Base-by-base conservation (phyloP, 1,140 invertebrate species). In the Cyphomyrmex costatus region DNA sequence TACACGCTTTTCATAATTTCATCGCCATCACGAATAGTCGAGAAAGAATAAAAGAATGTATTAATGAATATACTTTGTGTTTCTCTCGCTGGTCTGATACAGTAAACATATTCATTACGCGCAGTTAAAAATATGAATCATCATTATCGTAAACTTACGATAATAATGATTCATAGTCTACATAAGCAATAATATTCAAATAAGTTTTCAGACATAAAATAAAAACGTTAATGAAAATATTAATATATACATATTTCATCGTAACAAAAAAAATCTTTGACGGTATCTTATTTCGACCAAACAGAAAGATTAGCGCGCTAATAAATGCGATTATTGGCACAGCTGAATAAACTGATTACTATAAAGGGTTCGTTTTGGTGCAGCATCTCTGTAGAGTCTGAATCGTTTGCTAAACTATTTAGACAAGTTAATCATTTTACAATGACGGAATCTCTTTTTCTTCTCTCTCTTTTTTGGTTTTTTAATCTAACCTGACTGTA, bases 351-450 rank as follows among this genome's bases (percentile, higher is more conserved):
- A 91, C 70, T 79, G 63, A 76, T 86, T n/a, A 46, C 21, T 60
- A 51, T 36, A 46, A 66, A 65, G 49, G 73, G 14, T 84, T 51
- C 19, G 80, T 70, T 90, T 51, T 33, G 27, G 12, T 56, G 73
- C 33, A 77, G 60, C 53, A 78, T 87, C 21, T 42, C 10, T 42
- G 5, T 30, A 65, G 61, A 84, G 78, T 83, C 61, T 78, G 73
- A 70, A 87, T 86, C 90, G 78, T 24, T 56, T 74, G 85, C 56
- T 88, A 90, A 92, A 92, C 80, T 87, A n/a, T n/a, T 73, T 66
- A 89, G 91, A 86, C 82, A 73, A 91, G 86, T 92, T 92, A 92
- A 92, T 92, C 92, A 92, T 91, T 89, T 92, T 92, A 92, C 12
- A 56, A 30, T 83, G 56, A 85, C 53, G 21, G 86, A 90, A 89